Evolutionary conservation across 1,140 invertebrate species (phyloP).

Genomic region (Drosophila jambulina): DNA sequence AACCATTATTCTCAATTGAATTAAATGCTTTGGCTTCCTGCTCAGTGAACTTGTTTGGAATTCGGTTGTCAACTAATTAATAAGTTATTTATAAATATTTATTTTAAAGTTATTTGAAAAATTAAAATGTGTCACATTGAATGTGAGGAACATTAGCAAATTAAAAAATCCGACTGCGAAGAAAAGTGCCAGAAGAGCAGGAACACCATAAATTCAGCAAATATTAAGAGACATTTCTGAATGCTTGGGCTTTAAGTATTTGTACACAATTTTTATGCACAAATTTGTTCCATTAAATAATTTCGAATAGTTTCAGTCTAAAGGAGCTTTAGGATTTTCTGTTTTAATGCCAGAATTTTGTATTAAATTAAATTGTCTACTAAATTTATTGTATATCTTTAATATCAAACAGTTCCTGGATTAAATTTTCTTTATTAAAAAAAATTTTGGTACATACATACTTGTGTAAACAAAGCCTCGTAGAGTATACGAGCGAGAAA

Average conservation of each 20-base stretch:
- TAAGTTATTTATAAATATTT: not conserved
- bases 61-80: not conserved
- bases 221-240: not conserved
- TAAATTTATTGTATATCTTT: not conserved
- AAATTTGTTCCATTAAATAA: not conserved
- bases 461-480: not conserved
- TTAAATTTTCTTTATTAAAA: not conserved
- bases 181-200: not conserved
- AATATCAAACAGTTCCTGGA: not conserved
- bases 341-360: not conserved
- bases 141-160: slow-evolving; percentile 50
- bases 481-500: not conserved
- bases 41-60: not conserved
- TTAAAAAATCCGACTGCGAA: slow-evolving; percentile 21
- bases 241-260: too few relatives aligned
- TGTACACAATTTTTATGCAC: too few relatives aligned
- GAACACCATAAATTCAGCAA: not conserved
- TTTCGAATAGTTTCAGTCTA: not conserved
- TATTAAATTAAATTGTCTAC: not conserved
- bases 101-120: not conserved
- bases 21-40: slow-evolving; percentile 14
- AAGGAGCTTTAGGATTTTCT: not conserved
- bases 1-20: slow-evolving; percentile 25
- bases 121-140: not conserved
- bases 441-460: not conserved